Evolutionary conservation across 1,140 invertebrate species (phyloP).

Genomic region (Hycleus cichorii): DNA sequence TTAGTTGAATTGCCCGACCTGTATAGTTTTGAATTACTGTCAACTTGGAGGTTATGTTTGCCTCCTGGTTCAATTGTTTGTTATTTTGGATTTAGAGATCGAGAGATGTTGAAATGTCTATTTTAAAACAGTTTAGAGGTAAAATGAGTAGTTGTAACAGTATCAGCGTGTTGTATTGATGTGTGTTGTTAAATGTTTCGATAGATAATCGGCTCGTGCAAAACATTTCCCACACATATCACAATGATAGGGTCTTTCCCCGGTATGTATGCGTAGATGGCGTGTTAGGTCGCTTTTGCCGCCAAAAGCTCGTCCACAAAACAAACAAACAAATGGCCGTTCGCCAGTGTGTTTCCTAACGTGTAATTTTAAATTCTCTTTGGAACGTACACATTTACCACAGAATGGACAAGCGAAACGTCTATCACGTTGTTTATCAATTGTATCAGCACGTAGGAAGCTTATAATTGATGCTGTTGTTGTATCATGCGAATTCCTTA

Average conservation of each 20-base stretch:
- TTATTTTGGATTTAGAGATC: too few species aligned
- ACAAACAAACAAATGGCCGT: slow-evolving; percentile 77
- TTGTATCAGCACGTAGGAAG: slow-evolving; percentile 53
- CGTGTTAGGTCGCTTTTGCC: slow-evolving; percentile 80
- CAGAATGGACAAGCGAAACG: slow-evolving; percentile 80
- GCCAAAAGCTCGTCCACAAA: slow-evolving; percentile 78
- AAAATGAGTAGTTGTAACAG: neutral
- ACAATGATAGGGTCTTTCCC: slow-evolving; percentile 80
- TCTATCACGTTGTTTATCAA: slow-evolving; percentile 58
- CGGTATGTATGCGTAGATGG: slow-evolving; percentile 78
- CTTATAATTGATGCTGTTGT: slow-evolving; percentile 54
- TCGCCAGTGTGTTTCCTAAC: slow-evolving; percentile 84
- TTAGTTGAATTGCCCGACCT: neutral
- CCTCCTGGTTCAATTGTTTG: too few species aligned
- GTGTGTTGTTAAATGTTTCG: slow-evolving; percentile 83
- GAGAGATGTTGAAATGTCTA: neutral
- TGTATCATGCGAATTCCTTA: slow-evolving; percentile 47
- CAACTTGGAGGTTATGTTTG: neutral
- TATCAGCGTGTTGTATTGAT: slow-evolving; percentile 61
- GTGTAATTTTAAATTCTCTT: slow-evolving; percentile 81
- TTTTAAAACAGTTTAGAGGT: neutral
- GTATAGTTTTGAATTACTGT: neutral
- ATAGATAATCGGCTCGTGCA: slow-evolving; percentile 81
- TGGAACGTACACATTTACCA: slow-evolving; percentile 79
- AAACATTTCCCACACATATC: slow-evolving; percentile 88